Percentiles rank a stretch among this genome's conserved stretches.
Evolutionary conservation across 2,113 vertebrate genomes (phyloP).

Genomic region (Corythaixoides concolor): DNA sequence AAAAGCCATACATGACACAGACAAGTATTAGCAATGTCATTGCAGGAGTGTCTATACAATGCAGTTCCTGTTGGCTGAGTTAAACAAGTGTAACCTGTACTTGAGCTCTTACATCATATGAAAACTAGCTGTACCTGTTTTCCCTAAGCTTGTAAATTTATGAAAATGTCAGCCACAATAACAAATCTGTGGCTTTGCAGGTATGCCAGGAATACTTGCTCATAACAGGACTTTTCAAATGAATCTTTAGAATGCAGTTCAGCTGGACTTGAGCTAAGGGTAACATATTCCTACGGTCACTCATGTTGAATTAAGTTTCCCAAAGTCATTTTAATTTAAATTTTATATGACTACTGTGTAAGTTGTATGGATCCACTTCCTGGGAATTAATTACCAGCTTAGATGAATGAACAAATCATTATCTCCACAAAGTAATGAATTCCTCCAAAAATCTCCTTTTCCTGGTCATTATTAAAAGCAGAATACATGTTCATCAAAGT

Average conservation of each 20-base stretch:
- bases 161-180: neutral
- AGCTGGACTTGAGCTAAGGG: neutral
- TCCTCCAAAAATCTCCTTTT: neutral
- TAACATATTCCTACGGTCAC: neutral
- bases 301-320: neutral
- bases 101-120: neutral
- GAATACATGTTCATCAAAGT: neutral
- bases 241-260: neutral
- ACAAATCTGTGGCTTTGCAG: neutral
- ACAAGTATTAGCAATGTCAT: neutral
- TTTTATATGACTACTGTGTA: neutral
- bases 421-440: conserved; percentile 14
- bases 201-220: neutral
- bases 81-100: neutral
- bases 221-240: neutral
- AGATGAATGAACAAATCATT: neutral
- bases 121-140: neutral
- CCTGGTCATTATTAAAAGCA: neutral
- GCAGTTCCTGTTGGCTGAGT: neutral
- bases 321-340: conserved; percentile 1
- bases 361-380: conserved; percentile 38
- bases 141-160: neutral
- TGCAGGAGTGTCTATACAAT: neutral
- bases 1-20: neutral
- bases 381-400: conserved; percentile 17